These are phyloP conservation scores for Amphiura filiformis DNA, from an alignment of 35 echinoderm and acorn worm genomes.

Conservation along the genomic window DNA sequence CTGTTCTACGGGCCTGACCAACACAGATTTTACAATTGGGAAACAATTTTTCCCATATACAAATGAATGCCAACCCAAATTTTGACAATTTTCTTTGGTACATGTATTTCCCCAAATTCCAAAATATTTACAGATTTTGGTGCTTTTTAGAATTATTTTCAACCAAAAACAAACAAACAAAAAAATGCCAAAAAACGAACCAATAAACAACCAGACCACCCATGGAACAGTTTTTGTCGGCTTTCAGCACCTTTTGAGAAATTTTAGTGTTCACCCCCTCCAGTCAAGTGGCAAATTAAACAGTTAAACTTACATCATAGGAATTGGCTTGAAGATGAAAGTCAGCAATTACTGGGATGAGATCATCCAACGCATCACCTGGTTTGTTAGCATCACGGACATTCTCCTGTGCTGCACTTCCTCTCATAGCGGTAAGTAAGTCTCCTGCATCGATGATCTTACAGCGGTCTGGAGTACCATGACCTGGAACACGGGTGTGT, in stretches of 20 bases:
- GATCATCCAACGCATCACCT: constrained; percentile 25
- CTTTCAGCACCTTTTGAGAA: background rate
- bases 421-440: constrained; percentile 55
- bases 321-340: constrained; percentile 59
- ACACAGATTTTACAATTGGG: too few species aligned
- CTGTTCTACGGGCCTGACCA: too few species aligned
- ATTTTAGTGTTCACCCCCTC: background rate
- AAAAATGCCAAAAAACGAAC: background rate
- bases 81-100: too few species aligned
- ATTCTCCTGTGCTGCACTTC: constrained; percentile 39
- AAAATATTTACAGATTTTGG: too few species aligned
- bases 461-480: constrained; percentile 20
- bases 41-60: too few species aligned
- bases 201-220: background rate
- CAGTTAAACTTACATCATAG: constrained; percentile 37
- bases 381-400: constrained; percentile 32
- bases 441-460: constrained; percentile 47
- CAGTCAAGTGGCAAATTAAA: background rate
- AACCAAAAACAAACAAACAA: background rate
- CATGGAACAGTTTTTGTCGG: background rate
- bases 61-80: too few species aligned
- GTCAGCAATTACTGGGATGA: constrained; percentile 61
- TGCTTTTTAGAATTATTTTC: background rate
- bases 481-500: constrained; percentile 23
- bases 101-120: background rate